Conservation (phyloP, 92 coral and sea anemone genomes). For the Bergia sp. region DNA sequence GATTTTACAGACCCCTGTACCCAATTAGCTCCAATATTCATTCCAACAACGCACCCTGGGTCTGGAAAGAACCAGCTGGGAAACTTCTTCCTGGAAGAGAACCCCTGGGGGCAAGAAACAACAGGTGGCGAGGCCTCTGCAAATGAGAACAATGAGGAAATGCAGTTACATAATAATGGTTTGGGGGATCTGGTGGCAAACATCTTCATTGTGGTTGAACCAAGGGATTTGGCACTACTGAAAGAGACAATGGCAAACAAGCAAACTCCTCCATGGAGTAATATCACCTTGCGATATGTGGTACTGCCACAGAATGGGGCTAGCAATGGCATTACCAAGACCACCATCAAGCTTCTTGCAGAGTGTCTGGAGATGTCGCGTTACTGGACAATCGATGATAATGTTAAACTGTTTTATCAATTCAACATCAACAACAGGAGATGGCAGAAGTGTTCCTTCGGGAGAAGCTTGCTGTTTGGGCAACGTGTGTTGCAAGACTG, state of each 20-base stretch:
- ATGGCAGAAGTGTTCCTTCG: slow-evolving; percentile 56
- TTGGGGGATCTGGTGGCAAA: slow-evolving; percentile 27
- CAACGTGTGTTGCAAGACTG: slow-evolving; percentile 62
- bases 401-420: slow-evolving; percentile 42
- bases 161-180: not conserved
- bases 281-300: slow-evolving; percentile 43
- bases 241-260: slow-evolving; percentile 17
- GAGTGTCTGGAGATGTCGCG: slow-evolving; percentile 40
- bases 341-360: slow-evolving; percentile 58
- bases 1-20: slow-evolving; percentile 37
- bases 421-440: slow-evolving; percentile 43
- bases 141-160: slow-evolving; percentile 1
- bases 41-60: slow-evolving; percentile 62
- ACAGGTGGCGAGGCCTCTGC: not conserved
- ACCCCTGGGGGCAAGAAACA: slow-evolving; percentile 54
- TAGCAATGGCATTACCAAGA: slow-evolving; percentile 56
- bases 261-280: slow-evolving; percentile 32
- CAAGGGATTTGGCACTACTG: slow-evolving; percentile 22
- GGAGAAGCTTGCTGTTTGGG: slow-evolving; percentile 54
- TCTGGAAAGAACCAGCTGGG: slow-evolving; percentile 41
- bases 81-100: slow-evolving; percentile 55
- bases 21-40: slow-evolving; percentile 59
- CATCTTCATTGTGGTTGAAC: slow-evolving; percentile 59
- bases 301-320: slow-evolving; percentile 58
- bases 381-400: slow-evolving; percentile 67